Evolutionary conservation across 2,888 invertebrate species (phyloP).

Genomic region (Cistogaster globosa): DNA sequence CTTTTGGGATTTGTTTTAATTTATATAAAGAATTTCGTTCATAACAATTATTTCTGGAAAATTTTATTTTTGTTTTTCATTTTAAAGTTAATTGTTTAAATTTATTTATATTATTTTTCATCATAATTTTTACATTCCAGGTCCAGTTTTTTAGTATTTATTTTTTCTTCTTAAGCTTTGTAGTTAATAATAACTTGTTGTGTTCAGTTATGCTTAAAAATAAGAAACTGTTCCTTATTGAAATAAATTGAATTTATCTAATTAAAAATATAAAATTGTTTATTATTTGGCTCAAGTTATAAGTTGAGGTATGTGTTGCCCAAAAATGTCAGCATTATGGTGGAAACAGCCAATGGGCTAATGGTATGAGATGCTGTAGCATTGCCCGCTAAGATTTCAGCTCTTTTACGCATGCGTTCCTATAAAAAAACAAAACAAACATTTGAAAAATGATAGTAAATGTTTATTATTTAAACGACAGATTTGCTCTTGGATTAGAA

Average conservation of each 20-base stretch:
- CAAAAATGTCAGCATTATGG: slow-evolving; percentile 79
- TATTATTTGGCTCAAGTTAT: slow-evolving; percentile 79
- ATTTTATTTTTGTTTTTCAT: slow-evolving; percentile 23
- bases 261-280: slow-evolving; percentile 63
- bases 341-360: slow-evolving; percentile 81
- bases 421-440: slow-evolving; percentile 62
- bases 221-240: slow-evolving; percentile 55
- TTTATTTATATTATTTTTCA: background rate
- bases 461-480: too few species aligned
- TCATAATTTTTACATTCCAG: slow-evolving; percentile 68
- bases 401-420: slow-evolving; percentile 85
- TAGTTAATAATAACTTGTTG: slow-evolving; percentile 22
- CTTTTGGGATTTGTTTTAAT: slow-evolving; percentile 5
- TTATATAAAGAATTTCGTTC: slow-evolving; percentile 55
- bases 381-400: slow-evolving; percentile 86
- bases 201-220: slow-evolving; percentile 25
- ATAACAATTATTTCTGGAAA: slow-evolving; percentile 51
- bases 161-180: slow-evolving; percentile 2
- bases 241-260: slow-evolving; percentile 60
- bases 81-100: slow-evolving; percentile 25
- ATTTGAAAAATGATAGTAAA: background rate
- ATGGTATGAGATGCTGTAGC: slow-evolving; percentile 80
- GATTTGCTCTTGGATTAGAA: too few species aligned
- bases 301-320: slow-evolving; percentile 79
- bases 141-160: slow-evolving; percentile 46